phyloP scores from a whole-genome alignment of 2,797 vertebrate species.

The Propithecus perrieri region DNA sequence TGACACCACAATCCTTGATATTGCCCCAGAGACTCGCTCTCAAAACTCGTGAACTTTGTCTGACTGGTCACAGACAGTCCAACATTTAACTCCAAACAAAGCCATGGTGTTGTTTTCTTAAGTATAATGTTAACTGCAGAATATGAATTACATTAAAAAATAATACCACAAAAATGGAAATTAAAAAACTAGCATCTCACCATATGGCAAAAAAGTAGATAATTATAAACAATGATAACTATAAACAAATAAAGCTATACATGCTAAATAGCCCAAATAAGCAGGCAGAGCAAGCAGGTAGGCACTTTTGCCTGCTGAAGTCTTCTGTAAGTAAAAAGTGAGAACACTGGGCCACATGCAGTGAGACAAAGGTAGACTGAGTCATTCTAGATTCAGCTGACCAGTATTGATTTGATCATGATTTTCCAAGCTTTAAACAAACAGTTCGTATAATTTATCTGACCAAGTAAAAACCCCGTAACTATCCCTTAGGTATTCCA shows the following conservation, averaged over 20 bases:
- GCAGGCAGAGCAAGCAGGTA: neutral
- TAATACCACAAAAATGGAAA: neutral
- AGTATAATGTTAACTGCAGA: constrained; percentile 4
- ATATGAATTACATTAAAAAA: constrained; percentile 12
- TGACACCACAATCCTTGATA: neutral
- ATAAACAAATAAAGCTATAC: constrained; percentile 17
- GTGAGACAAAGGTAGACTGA: neutral
- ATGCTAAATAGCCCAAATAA: neutral
- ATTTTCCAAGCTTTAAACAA: constrained; percentile 37
- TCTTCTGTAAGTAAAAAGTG: neutral
- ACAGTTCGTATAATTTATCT: constrained; percentile 9
- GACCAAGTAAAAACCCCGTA: neutral
- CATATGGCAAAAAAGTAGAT: neutral
- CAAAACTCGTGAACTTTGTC: neutral
- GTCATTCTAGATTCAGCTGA: neutral
- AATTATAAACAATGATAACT: neutral
- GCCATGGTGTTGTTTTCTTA: neutral
- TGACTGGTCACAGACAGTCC: neutral
- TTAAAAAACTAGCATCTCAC: neutral
- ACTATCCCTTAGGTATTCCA: neutral
- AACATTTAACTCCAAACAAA: constrained; percentile 42
- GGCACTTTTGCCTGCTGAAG: neutral
- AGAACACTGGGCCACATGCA: neutral
- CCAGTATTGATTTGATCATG: neutral
- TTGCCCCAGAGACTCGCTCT: neutral